A percentile compares a stretch with the other conserved stretches of the same genome.
phyloP scores from a whole-genome alignment of 2,888 invertebrate species.

The Tenthredo amoena region DNA sequence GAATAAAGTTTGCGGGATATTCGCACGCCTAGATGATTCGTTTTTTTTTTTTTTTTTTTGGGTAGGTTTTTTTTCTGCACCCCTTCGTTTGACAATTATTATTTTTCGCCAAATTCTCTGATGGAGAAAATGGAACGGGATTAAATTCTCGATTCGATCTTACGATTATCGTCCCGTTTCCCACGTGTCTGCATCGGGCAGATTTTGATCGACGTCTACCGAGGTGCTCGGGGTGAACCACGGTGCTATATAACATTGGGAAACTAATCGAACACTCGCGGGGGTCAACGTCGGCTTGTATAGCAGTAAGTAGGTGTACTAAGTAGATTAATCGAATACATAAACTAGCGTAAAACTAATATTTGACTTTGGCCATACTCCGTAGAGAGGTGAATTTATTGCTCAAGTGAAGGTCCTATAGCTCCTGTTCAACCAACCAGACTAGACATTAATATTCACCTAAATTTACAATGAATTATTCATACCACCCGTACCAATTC shows the following conservation, averaged over 20 bases:
- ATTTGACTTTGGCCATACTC: slow-evolving; percentile 40
- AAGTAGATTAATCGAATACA: slow-evolving; percentile 47
- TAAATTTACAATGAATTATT: slow-evolving; percentile 20
- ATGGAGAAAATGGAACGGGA: background rate
- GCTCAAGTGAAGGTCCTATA: slow-evolving; percentile 1
- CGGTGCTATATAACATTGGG: background rate
- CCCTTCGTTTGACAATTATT: too few species aligned
- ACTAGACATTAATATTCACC: slow-evolving; percentile 11
- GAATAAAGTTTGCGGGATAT: slow-evolving; percentile 28
- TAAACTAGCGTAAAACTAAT: slow-evolving; percentile 44
- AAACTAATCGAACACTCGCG: slow-evolving; percentile 41
- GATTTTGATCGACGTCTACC: slow-evolving; percentile 27
- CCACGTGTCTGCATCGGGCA: background rate
- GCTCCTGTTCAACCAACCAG: background rate
- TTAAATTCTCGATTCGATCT: background rate
- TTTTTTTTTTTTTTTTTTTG: background rate
- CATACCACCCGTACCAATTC: background rate
- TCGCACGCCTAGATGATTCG: slow-evolving; percentile 2
- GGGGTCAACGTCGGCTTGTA: slow-evolving; percentile 21
- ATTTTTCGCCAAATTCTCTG: too few species aligned
- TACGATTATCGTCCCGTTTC: background rate
- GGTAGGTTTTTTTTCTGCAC: too few species aligned
- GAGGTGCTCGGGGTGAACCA: background rate
- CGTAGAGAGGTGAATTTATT: background rate
- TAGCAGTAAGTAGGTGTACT: background rate